These are phyloP conservation scores for Lethrus apterus DNA, from an alignment of 1,140 invertebrate species.

Conservation along the genomic window DNA sequence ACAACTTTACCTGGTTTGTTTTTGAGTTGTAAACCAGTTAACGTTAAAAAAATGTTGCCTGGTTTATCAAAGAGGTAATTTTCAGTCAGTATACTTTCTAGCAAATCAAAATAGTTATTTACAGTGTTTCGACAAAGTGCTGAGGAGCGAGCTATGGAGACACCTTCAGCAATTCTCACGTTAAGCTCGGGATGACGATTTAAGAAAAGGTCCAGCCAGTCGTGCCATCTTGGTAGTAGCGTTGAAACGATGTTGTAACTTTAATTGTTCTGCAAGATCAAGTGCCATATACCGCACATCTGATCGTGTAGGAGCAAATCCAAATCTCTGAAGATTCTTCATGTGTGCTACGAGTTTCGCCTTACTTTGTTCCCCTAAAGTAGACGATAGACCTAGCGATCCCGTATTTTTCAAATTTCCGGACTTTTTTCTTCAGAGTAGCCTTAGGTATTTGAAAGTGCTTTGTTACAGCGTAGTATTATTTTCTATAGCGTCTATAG, in stretches of 20 bases:
- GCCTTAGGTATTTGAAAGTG: too few relatives aligned
- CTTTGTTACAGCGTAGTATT: too few relatives aligned
- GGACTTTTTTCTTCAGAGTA: too few relatives aligned
- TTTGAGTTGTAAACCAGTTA: slow-evolving; percentile 34
- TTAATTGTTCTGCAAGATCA: not conserved
- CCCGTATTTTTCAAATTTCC: too few relatives aligned
- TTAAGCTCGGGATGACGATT: slow-evolving; percentile 22
- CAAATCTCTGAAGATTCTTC: slow-evolving; percentile 6
- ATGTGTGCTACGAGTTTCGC: too few relatives aligned
- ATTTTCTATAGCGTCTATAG: too few relatives aligned
- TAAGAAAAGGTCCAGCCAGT: too few relatives aligned
- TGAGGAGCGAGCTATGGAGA: not conserved
- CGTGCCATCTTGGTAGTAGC: too few relatives aligned
- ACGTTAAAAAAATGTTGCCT: slow-evolving; percentile 35
- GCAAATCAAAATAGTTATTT: slow-evolving; percentile 2
- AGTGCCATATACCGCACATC: slow-evolving; percentile 8
- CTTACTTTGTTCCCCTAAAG: too few relatives aligned
- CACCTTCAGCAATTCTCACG: slow-evolving; percentile 18
- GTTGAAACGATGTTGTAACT: slow-evolving; percentile 5
- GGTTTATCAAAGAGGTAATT: slow-evolving; percentile 21
- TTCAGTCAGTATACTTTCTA: not conserved
- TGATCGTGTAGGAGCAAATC: slow-evolving; percentile 2
- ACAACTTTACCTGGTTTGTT: slow-evolving; percentile 19
- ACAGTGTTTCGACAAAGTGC: not conserved
- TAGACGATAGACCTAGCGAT: too few relatives aligned